These are phyloP conservation scores for Lordiphosa mommai DNA, from an alignment of 1,140 invertebrate species.

Conservation along the genomic window DNA sequence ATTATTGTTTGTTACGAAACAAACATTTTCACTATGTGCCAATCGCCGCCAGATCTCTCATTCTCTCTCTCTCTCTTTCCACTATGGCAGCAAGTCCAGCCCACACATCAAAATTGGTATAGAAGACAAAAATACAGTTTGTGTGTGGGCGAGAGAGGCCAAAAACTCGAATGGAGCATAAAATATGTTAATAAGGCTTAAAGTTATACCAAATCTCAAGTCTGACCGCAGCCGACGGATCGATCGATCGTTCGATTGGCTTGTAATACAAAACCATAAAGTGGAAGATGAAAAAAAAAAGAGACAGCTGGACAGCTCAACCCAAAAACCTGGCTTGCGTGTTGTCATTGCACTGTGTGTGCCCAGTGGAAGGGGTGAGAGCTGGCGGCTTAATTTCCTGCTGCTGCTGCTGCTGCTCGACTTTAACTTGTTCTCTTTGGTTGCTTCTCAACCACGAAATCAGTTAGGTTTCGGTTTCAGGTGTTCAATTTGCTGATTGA, in stretches of 20 bases:
- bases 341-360: conserved; percentile 36
- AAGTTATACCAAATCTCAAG: conserved; percentile 56
- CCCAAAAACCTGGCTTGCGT: conserved; percentile 19
- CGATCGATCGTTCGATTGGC: conserved; percentile 25
- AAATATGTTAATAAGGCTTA: conserved; percentile 77
- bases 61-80: conserved; percentile 30
- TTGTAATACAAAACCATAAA: conserved; percentile 56
- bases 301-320: conserved; percentile 6
- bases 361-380: too few species aligned
- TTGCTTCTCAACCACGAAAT: conserved; percentile 63
- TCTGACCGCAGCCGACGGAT: background rate
- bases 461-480: conserved; percentile 73
- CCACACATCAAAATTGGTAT: conserved; percentile 24
- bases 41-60: conserved; percentile 35
- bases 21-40: conserved; percentile 28
- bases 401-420: conserved; percentile 30
- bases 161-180: conserved; percentile 44
- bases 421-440: conserved; percentile 29
- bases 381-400: conserved; percentile 51
- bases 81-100: conserved; percentile 17
- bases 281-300: conserved; percentile 40
- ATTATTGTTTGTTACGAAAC: too few species aligned
- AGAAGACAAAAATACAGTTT: conserved; percentile 1
- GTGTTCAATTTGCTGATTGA: conserved; percentile 77
- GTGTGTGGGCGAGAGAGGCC: conserved; percentile 37